Base-by-base conservation (phyloP, 2,113 vertebrate genomes). In the Ciconia stormi region DNA sequence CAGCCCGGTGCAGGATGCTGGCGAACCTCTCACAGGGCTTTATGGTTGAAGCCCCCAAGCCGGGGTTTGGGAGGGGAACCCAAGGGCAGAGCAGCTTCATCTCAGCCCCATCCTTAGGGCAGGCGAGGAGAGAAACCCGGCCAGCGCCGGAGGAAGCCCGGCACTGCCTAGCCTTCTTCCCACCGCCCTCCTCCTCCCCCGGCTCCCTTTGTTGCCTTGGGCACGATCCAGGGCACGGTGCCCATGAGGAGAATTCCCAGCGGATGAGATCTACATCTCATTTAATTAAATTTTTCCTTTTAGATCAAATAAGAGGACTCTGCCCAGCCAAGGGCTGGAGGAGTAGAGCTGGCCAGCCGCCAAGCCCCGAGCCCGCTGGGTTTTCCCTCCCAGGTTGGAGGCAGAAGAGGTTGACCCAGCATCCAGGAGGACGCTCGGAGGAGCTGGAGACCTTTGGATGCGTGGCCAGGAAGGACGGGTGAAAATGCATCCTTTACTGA, bases 131-230 rank as follows among this genome's bases (percentile, higher is more conserved):
- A 53, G 13, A 71, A 61, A 38, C 19, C 26, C 16, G 50, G 32
- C 12, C 36, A 23, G 62, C 4, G 1, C 30, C 5, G 2, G 42
- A 71, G 36, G 42, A 62, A 56, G 56, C 26, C 65, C 16, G 7
- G 82, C 63, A 65, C 44, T 72, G 52, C 77, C 81, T 84, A 65
- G 53, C 73, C 85, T 94, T 94, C 96, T 84, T 95, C 90, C 65
- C 81, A 77, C 32, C 38, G 0, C 23, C 30, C 61, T 73, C 69
- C 69, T 87, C 73, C 85, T 95, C 74, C 22, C 40, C 55, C 5
- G 0, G 73, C 59, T 69, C 40, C 40, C 61, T 27, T 5, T 25
- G 26, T 20, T 62, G 66, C 73, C 73, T 66, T 78, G 87, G 87
- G 63, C 69, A 61, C 0, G 8, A 74, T 91, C 81, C 92, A 91